Evolutionary conservation across 2,113 vertebrate species (phyloP).

Genomic region (Osmerus mordax): DNA sequence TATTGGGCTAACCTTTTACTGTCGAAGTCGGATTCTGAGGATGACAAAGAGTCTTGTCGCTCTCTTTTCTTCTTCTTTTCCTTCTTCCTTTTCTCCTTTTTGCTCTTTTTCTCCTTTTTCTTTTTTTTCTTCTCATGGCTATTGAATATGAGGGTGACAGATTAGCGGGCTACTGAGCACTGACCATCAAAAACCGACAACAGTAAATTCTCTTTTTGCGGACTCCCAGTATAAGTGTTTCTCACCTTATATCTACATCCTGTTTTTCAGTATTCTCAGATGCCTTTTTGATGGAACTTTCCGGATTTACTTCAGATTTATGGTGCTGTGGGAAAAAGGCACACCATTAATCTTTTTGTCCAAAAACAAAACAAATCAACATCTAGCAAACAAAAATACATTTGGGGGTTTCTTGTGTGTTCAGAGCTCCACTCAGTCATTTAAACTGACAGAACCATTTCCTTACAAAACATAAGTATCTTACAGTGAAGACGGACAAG

Average conservation of each 20-base stretch:
- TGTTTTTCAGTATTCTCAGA: slow-evolving; percentile 56
- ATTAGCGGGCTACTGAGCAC: not conserved
- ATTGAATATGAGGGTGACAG: not conserved
- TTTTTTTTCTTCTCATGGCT: slow-evolving; percentile 74
- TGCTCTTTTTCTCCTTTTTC: slow-evolving; percentile 77
- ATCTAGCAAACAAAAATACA: not conserved
- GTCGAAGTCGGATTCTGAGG: slow-evolving; percentile 51
- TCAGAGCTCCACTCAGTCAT: not conserved
- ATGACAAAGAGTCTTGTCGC: slow-evolving; percentile 54
- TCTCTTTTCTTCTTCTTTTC: slow-evolving; percentile 78
- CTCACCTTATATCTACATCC: slow-evolving; percentile 65
- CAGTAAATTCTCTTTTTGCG: no score
- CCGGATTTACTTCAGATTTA: slow-evolving; percentile 63
- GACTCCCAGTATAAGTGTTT: no score
- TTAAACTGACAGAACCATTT: not conserved
- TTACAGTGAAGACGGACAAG: slow-evolving; percentile 86
- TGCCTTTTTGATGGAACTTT: slow-evolving; percentile 37
- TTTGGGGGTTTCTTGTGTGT: no score
- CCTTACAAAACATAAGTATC: slow-evolving; percentile 9
- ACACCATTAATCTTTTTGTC: not conserved
- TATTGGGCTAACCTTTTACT: slow-evolving; percentile 66
- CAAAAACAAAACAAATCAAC: not conserved
- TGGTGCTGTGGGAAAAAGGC: slow-evolving; percentile 74
- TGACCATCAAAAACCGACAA: not conserved
- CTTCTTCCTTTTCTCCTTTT: slow-evolving; percentile 81